Conservation (phyloP, 2,888 invertebrate species). For the Chromoteleia sp. region DNA sequence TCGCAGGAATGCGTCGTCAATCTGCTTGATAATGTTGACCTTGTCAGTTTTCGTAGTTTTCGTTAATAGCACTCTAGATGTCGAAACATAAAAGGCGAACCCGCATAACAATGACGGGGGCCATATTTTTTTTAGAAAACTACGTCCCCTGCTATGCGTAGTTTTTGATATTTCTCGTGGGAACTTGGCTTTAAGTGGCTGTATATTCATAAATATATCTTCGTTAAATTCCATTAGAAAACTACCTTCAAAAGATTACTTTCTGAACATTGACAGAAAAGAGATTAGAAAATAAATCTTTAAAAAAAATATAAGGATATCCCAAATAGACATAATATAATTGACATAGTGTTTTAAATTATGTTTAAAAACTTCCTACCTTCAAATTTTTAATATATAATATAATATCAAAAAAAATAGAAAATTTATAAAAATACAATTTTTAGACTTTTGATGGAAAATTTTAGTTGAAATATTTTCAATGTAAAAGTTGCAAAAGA, state of each 20-base stretch:
- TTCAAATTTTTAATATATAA: no score
- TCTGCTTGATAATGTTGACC: conserved; percentile 7
- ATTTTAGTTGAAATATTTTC: no score
- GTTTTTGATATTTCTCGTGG: conserved; percentile 46
- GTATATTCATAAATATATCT: conserved; percentile 33
- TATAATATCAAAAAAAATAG: no score
- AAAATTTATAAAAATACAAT: no score
- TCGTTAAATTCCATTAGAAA: conserved; percentile 25
- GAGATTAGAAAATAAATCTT: no score
- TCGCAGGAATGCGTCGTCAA: neutral
- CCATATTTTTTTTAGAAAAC: conserved; percentile 14
- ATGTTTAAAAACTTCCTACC: no score
- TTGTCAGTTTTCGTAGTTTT: conserved; percentile 13
- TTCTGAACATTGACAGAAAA: neutral
- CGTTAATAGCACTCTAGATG: neutral
- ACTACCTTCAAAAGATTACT: neutral
- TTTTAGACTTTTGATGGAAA: no score
- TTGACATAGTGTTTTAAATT: no score
- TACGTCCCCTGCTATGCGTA: conserved; percentile 36
- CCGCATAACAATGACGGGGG: conserved; percentile 35
- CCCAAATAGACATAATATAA: no score
- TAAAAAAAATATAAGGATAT: no score
- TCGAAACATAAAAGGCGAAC: neutral
- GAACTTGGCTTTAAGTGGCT: conserved; percentile 33
- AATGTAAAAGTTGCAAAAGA: no score